These are phyloP conservation scores for Cancer borealis DNA, from an alignment of 2,888 invertebrate genomes.

Conservation along the genomic window DNA sequence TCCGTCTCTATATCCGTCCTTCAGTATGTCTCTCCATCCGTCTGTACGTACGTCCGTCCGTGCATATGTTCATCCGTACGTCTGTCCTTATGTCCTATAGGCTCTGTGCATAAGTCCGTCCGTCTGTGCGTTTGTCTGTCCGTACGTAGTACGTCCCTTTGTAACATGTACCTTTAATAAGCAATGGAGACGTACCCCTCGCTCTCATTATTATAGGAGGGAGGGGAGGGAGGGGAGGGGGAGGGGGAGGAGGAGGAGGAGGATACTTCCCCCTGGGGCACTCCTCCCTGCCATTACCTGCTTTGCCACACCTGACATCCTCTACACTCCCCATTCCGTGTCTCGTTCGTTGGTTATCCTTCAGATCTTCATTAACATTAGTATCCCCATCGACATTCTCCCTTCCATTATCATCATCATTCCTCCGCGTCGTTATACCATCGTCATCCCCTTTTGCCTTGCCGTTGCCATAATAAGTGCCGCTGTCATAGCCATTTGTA, in stretches of 20 bases:
- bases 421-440: neutral
- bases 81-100: too few species aligned
- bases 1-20: neutral
- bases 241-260: neutral
- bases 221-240: neutral
- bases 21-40: neutral
- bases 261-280: neutral
- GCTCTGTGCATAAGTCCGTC: too few species aligned
- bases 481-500: neutral
- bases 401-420: conserved; percentile 43
- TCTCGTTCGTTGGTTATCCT: neutral
- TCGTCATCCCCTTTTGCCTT: neutral
- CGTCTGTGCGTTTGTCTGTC: too few species aligned
- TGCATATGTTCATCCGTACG: too few species aligned
- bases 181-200: conserved; percentile 14
- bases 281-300: conserved; percentile 25
- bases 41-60: too few species aligned
- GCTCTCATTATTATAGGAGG: neutral
- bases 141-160: neutral
- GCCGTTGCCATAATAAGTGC: neutral
- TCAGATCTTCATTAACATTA: conserved; percentile 12
- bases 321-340: neutral
- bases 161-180: conserved; percentile 39
- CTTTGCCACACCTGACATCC: neutral
- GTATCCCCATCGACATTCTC: conserved; percentile 31